Evolutionary conservation across 2,797 vertebrate genomes (phyloP).

Genomic region (Potorous gilbertii): DNA sequence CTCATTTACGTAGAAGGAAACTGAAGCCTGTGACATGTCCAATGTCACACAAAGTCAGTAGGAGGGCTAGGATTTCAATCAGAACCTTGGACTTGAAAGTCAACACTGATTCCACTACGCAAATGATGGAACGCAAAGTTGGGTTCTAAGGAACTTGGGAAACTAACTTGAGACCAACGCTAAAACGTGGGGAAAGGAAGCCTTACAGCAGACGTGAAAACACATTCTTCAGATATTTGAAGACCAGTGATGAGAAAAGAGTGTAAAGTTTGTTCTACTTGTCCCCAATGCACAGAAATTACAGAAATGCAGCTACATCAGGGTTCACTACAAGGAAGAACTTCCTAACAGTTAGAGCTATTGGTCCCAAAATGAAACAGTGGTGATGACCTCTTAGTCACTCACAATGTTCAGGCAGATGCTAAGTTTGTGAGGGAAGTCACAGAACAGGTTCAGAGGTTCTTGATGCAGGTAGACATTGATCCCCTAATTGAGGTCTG

Average conservation of each 20-base stretch:
- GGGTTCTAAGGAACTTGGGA: background rate
- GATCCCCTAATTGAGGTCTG: background rate
- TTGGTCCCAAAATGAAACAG: background rate
- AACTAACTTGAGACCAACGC: background rate
- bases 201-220: background rate
- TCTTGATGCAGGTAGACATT: background rate
- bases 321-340: background rate
- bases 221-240: background rate
- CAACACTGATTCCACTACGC: background rate
- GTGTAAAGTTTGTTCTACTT: background rate
- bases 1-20: background rate
- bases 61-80: background rate
- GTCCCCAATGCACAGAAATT: background rate
- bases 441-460: background rate
- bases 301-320: background rate
- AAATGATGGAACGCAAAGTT: background rate
- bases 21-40: background rate
- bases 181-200: background rate
- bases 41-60: background rate
- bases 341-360: background rate
- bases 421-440: background rate
- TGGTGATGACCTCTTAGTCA: background rate
- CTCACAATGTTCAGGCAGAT: background rate
- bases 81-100: background rate
- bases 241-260: background rate